Evolutionary conservation across 2,888 invertebrate genomes (phyloP).

Genomic region (Synanthedon formicaeformis): DNA sequence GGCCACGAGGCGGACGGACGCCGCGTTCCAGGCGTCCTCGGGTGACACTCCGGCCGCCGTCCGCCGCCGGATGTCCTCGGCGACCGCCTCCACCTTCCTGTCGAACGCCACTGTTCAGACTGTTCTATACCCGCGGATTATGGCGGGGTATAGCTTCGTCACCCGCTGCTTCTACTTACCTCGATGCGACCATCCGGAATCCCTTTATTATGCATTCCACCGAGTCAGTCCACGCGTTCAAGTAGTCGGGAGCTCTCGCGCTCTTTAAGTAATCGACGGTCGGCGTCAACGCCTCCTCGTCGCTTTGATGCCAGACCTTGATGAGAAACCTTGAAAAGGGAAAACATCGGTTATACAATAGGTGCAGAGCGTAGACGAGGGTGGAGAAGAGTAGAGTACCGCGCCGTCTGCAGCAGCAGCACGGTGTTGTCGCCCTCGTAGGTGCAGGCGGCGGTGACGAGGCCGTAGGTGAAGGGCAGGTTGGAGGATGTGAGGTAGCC

Average conservation of each 20-base stretch:
- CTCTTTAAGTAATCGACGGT: constrained; percentile 77
- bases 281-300: constrained; percentile 71
- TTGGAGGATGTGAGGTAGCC: constrained; percentile 91
- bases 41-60: constrained; percentile 72
- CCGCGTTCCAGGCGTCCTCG: constrained; percentile 88
- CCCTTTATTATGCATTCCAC: constrained; percentile 68
- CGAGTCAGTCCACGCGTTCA: constrained; percentile 47
- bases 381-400: constrained; percentile 34
- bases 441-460: constrained; percentile 88
- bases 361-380: not conserved
- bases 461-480: constrained; percentile 84
- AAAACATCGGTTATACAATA: not conserved
- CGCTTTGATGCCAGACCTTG: constrained; percentile 79
- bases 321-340: constrained; percentile 72
- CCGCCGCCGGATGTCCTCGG: constrained; percentile 74
- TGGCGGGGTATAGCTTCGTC: not conserved
- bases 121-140: not conserved
- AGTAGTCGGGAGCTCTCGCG: constrained; percentile 19
- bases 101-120: not conserved
- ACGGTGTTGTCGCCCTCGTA: constrained; percentile 99
- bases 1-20: constrained; percentile 83
- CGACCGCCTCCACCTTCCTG: constrained; percentile 79
- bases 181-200: constrained; percentile 73
- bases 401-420: constrained; percentile 88
- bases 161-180: constrained; percentile 42